These are phyloP conservation scores for Vanessa atalanta DNA, from an alignment of 1,140 invertebrate genomes.

Conservation along the genomic window DNA sequence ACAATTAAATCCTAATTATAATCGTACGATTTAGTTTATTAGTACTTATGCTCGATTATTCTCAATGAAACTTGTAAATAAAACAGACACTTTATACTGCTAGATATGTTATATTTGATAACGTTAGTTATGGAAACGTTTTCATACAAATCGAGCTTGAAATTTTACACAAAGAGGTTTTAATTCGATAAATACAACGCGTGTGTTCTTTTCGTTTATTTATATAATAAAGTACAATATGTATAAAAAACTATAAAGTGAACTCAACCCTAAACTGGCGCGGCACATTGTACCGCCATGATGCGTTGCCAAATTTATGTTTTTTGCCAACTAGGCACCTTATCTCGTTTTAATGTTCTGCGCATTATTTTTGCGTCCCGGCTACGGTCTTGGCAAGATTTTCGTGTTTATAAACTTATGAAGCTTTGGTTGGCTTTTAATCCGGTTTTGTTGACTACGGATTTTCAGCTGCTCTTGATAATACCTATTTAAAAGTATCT, in stretches of 20 bases:
- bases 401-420: slow-evolving; percentile 29
- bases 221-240: neutral
- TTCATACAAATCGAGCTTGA: no score
- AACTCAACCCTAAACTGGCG: slow-evolving; percentile 29
- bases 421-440: slow-evolving; percentile 27
- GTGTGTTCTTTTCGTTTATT: no score
- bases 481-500: neutral
- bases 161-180: no score
- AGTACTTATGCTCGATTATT: no score
- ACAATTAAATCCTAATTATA: no score
- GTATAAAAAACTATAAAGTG: neutral
- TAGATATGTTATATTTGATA: no score
- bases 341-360: slow-evolving; percentile 53
- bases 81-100: no score
- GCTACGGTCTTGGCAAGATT: slow-evolving; percentile 45
- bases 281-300: slow-evolving; percentile 17
- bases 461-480: neutral
- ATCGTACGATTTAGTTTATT: no score
- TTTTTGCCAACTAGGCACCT: slow-evolving; percentile 55
- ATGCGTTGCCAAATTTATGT: slow-evolving; percentile 59
- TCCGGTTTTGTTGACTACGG: slow-evolving; percentile 4
- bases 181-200: no score
- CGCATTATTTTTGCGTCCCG: slow-evolving; percentile 48
- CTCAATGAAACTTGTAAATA: no score
- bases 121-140: no score